phyloP scores from a whole-genome alignment of 64 coral and sea anemone species.

The Orbicella faveolata region DNA sequence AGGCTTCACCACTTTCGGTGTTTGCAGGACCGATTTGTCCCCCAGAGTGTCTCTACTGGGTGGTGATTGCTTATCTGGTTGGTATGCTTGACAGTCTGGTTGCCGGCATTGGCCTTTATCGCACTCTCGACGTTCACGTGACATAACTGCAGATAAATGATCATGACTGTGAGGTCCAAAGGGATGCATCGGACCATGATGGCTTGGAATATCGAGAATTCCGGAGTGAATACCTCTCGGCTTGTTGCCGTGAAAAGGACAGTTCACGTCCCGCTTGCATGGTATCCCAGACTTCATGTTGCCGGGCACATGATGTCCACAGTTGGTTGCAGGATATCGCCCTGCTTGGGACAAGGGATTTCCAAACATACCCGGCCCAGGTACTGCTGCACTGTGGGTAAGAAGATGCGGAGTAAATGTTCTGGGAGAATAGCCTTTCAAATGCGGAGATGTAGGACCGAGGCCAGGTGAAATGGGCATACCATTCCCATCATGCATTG shows the following conservation, averaged over 20 bases:
- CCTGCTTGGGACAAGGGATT: conserved; percentile 48
- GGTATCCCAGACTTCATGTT: conserved; percentile 72
- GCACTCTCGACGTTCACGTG: conserved; percentile 71
- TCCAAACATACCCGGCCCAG: conserved; percentile 65
- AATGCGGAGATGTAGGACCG: conserved; percentile 70
- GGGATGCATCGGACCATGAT: conserved; percentile 60
- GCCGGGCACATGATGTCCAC: conserved; percentile 76
- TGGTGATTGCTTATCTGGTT: conserved; percentile 62
- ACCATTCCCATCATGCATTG: conserved; percentile 87
- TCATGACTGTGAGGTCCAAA: conserved; percentile 70
- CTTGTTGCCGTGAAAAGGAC: conserved; percentile 82
- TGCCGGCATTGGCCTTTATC: conserved; percentile 57
- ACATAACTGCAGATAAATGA: conserved; percentile 75
- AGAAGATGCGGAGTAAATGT: conserved; percentile 97
- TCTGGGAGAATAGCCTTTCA: conserved; percentile 82
- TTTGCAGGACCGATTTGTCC: conserved; percentile 62
- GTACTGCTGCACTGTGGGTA: conserved; percentile 72
- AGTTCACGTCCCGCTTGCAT: conserved; percentile 92
- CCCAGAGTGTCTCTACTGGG: conserved; percentile 45
- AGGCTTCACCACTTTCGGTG: conserved; percentile 88
- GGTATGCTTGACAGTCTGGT: conserved; percentile 61
- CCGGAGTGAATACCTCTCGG: conserved; percentile 67
- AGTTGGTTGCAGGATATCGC: conserved; percentile 63
- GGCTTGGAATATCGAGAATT: conserved; percentile 82
- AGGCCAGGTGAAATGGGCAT: conserved; percentile 69